Evolutionary conservation across 2,113 vertebrate species (phyloP).

Genomic region (Cricetomys ansorgei): DNA sequence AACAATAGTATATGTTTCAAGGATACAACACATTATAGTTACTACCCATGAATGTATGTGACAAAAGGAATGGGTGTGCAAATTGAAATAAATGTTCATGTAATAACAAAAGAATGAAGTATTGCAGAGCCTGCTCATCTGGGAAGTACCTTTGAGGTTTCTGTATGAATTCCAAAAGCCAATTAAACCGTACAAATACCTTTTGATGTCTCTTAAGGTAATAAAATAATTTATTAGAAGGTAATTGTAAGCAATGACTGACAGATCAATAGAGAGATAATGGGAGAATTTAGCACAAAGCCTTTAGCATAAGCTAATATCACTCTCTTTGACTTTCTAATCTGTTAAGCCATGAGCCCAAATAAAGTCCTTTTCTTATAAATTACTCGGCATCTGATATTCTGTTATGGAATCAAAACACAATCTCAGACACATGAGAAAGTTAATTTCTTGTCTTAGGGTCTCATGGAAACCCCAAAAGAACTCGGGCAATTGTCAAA

Average conservation of each 20-base stretch:
- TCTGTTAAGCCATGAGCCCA: neutral
- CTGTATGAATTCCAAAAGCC: neutral
- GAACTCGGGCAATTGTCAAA: neutral
- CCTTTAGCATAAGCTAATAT: neutral
- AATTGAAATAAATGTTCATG: neutral
- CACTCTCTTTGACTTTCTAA: neutral
- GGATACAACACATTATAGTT: neutral
- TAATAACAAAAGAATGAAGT: neutral
- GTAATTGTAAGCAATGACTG: neutral
- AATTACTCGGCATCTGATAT: neutral
- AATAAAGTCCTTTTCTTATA: neutral
- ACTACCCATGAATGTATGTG: neutral
- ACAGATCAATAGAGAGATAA: neutral
- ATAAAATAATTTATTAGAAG: neutral
- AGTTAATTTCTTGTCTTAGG: neutral
- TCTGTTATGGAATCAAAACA: neutral
- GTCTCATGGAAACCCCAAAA: neutral
- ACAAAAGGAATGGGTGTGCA: neutral
- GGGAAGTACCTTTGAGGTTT: neutral
- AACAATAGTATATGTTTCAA: slow-evolving; percentile 12
- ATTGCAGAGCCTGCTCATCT: neutral
- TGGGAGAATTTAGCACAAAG: neutral
- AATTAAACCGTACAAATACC: neutral
- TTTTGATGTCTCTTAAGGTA: neutral
- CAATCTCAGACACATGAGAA: neutral